These are phyloP conservation scores for Dufourea novaeangliae DNA, from an alignment of 1,140 invertebrate genomes.

Conservation along the genomic window DNA sequence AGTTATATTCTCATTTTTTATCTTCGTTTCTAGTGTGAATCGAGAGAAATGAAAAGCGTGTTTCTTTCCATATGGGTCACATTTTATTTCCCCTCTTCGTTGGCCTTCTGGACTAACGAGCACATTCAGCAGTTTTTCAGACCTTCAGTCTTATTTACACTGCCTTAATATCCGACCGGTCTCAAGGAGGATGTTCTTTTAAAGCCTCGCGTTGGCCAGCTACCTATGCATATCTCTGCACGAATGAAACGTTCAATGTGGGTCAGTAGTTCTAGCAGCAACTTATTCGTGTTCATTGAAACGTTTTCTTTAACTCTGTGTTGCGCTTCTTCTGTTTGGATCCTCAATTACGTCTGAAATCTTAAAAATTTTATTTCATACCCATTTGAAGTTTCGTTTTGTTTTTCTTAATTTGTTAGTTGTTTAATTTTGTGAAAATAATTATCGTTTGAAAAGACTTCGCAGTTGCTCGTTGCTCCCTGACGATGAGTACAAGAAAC, in stretches of 20 bases:
- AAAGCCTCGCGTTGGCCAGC: slow-evolving; percentile 20
- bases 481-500: neutral
- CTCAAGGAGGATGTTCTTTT: neutral
- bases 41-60: neutral
- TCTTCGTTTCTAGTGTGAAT: neutral
- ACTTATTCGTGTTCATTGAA: slow-evolving; percentile 19
- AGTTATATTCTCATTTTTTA: neutral
- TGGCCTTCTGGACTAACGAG: slow-evolving; percentile 40
- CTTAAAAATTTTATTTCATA: neutral
- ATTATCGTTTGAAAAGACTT: neutral
- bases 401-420: neutral
- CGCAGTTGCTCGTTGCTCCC: neutral
- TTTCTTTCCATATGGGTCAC: neutral
- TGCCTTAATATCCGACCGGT: neutral
- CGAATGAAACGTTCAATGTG: slow-evolving; percentile 16
- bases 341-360: neutral
- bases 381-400: neutral
- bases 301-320: neutral
- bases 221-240: slow-evolving; percentile 10
- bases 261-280: slow-evolving; percentile 3
- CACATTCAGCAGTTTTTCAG: neutral
- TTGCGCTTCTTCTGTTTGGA: neutral
- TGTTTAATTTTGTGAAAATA: neutral
- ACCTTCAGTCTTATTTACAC: slow-evolving; percentile 1
- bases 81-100: slow-evolving; percentile 17